These are phyloP conservation scores for Manduca sexta DNA, from an alignment of 1,140 invertebrate species.

Conservation along the genomic window DNA sequence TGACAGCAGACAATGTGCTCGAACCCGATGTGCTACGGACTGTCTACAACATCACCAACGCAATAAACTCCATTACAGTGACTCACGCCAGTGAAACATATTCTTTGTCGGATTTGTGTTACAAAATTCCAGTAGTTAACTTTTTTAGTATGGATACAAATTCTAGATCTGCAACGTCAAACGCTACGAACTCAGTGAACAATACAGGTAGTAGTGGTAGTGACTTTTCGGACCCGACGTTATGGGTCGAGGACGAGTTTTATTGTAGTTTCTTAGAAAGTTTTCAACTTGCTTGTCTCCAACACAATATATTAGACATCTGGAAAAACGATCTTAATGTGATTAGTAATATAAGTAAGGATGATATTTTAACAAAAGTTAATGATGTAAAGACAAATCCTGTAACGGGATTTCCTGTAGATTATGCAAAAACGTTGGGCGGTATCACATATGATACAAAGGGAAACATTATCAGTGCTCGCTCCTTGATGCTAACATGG, in stretches of 20 bases:
- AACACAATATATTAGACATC: slow-evolving; percentile 80
- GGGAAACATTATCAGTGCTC: slow-evolving; percentile 78
- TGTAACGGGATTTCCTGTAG: slow-evolving; percentile 77
- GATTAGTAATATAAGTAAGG: slow-evolving; percentile 74
- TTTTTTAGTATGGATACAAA: slow-evolving; percentile 48
- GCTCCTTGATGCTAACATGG: slow-evolving; percentile 77
- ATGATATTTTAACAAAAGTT: slow-evolving; percentile 77
- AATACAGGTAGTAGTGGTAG: slow-evolving; percentile 26
- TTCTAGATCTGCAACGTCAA: slow-evolving; percentile 42
- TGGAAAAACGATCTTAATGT: slow-evolving; percentile 77
- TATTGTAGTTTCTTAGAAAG: slow-evolving; percentile 76
- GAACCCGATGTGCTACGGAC: slow-evolving; percentile 69
- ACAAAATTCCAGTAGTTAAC: slow-evolving; percentile 73
- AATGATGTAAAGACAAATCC: slow-evolving; percentile 77
- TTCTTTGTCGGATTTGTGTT: slow-evolving; percentile 78
- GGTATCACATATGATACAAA: slow-evolving; percentile 73
- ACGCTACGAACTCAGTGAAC: slow-evolving; percentile 22
- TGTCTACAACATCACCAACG: slow-evolving; percentile 45
- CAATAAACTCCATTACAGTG: slow-evolving; percentile 48
- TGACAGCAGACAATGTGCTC: slow-evolving; percentile 80
- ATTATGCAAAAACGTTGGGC: slow-evolving; percentile 79
- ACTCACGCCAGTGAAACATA: slow-evolving; percentile 45
- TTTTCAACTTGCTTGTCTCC: slow-evolving; percentile 75
- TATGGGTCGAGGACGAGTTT: slow-evolving; percentile 67
- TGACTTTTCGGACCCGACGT: slow-evolving; percentile 68